phyloP scores from a whole-genome alignment of 2,113 vertebrate genomes.

The Muntiacus reevesi region DNA sequence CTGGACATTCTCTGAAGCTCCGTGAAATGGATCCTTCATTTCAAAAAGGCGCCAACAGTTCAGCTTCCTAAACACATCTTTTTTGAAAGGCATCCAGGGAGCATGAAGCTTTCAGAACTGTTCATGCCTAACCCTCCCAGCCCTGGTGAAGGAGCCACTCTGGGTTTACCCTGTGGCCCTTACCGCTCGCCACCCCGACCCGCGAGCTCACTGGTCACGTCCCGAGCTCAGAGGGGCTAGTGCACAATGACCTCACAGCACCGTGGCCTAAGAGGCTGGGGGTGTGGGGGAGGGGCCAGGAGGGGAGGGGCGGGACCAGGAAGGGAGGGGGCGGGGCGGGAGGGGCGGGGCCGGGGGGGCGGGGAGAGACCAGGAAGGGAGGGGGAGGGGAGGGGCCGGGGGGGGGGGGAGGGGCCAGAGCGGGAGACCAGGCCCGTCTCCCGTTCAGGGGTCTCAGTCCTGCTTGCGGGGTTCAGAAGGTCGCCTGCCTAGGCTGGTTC shows the following conservation, averaged over 20 bases:
- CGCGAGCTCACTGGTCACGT: not conserved
- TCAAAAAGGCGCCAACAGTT: slow-evolving; percentile 50
- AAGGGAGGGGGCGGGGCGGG: too few relatives aligned
- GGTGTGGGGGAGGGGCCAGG: not conserved
- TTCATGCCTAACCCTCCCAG: not conserved
- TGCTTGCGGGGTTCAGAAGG: too few relatives aligned
- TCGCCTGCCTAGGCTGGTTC: not conserved
- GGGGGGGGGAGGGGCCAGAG: too few relatives aligned
- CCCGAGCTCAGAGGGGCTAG: not conserved
- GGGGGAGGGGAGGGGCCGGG: not conserved
- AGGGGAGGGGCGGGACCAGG: too few relatives aligned
- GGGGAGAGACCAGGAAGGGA: too few relatives aligned
- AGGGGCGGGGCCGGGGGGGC: too few relatives aligned
- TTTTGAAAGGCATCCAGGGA: slow-evolving; percentile 47
- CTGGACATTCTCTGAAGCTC: slow-evolving; percentile 73
- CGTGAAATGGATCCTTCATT: slow-evolving; percentile 74
- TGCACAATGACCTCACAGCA: not conserved
- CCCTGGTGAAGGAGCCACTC: not conserved
- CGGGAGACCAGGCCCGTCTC: not conserved
- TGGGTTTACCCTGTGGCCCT: not conserved
- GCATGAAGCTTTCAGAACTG: not conserved
- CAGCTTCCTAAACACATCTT: slow-evolving; percentile 68
- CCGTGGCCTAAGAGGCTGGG: not conserved
- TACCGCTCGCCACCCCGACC: not conserved
- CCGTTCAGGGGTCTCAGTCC: not conserved